A percentile compares a stretch with the other conserved stretches of the same genome.
These are phyloP conservation scores for Ditylenchus weischeri DNA, from an alignment of 2,888 invertebrate species.

Conservation along the genomic window DNA sequence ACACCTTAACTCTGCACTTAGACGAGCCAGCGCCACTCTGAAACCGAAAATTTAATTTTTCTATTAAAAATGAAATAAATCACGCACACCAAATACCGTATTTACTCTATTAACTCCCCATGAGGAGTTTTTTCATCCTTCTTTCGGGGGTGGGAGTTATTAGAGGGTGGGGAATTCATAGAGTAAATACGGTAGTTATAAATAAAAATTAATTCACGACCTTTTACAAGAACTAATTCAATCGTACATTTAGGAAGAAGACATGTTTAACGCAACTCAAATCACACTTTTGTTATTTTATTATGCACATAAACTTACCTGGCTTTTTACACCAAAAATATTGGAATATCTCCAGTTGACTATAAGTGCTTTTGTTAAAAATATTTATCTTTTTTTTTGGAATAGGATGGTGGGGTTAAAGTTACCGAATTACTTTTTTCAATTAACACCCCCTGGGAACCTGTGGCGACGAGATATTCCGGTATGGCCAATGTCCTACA, in stretches of 20 bases:
- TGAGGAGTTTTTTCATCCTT: too few relatives aligned
- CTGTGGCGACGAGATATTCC: too few relatives aligned
- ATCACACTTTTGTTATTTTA: constrained; percentile 6
- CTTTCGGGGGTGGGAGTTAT: too few relatives aligned
- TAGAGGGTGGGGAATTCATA: too few relatives aligned
- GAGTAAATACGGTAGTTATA: too few relatives aligned
- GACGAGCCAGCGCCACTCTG: constrained; percentile 86
- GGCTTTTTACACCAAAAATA: background rate
- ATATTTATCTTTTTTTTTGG: background rate
- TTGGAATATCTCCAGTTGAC: constrained; percentile 10
- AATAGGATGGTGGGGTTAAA: too few relatives aligned
- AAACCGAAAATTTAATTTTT: constrained; percentile 43
- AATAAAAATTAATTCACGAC: constrained; percentile 3
- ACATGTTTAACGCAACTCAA: background rate
- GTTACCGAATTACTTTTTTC: too few relatives aligned
- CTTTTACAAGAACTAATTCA: background rate
- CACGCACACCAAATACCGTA: background rate
- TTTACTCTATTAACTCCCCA: too few relatives aligned
- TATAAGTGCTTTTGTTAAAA: constrained; percentile 4
- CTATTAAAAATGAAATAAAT: background rate
- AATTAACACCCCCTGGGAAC: too few relatives aligned
- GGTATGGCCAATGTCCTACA: too few relatives aligned
- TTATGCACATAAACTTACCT: background rate
- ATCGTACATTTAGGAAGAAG: constrained; percentile 4
- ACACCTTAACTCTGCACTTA: constrained; percentile 88